These are phyloP conservation scores for Trematomus loennbergii DNA, from an alignment of 2,113 vertebrate genomes.

Conservation along the genomic window DNA sequence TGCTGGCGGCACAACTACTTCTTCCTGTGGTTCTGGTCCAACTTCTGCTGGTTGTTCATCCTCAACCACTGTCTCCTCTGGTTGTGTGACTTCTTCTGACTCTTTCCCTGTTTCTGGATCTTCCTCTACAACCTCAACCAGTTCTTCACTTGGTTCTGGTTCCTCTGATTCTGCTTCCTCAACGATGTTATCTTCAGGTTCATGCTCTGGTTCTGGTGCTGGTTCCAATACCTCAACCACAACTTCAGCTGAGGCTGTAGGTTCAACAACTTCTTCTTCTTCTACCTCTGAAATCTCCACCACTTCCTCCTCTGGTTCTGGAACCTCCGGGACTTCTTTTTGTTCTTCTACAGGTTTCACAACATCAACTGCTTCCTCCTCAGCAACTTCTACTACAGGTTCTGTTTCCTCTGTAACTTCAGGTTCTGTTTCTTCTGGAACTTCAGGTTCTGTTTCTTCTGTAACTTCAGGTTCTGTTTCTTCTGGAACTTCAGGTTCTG, in stretches of 20 bases:
- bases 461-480: not conserved
- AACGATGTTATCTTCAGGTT: not conserved
- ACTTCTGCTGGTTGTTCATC: not conserved
- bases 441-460: slow-evolving; percentile 3
- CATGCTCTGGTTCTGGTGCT: not conserved
- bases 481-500: not conserved
- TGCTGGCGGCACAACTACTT: not conserved
- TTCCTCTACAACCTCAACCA: not conserved
- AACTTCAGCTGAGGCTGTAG: not conserved
- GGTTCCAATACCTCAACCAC: not conserved
- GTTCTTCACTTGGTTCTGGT: not conserved
- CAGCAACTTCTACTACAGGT: slow-evolving; percentile 10
- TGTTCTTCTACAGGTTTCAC: slow-evolving; percentile 5
- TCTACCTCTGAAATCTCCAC: not conserved
- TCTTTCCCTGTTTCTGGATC: not conserved
- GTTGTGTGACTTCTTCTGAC: not conserved
- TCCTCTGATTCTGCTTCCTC: slow-evolving; percentile 15
- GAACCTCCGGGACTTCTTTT: not conserved
- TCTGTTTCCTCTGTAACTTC: slow-evolving; percentile 18
- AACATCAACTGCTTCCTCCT: slow-evolving; percentile 15
- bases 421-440: slow-evolving; percentile 9
- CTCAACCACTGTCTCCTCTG: not conserved
- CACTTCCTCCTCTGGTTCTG: not conserved
- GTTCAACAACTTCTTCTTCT: not conserved
- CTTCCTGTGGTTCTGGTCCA: not conserved